A percentile compares a stretch with the other conserved stretches of the same genome.
phyloP scores from a whole-genome alignment of 1,140 invertebrate species.

The Gryllus bimaculatus region DNA sequence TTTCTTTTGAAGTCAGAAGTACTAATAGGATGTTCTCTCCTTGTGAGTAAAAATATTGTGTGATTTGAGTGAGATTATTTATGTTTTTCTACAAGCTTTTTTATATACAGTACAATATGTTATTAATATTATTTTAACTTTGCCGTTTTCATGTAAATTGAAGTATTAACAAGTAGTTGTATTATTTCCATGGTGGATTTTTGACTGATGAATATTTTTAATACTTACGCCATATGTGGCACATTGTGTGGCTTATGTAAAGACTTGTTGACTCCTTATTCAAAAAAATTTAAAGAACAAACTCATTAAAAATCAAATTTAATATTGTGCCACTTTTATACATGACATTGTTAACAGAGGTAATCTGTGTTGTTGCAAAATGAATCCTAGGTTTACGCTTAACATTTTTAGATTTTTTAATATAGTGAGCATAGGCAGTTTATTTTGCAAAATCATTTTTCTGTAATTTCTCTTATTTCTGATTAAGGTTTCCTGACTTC shows the following conservation, averaged over 20 bases:
- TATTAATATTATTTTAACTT: slow-evolving; percentile 14
- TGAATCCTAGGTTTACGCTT: background rate
- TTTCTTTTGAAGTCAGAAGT: background rate
- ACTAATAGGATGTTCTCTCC: background rate
- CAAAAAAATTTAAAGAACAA: background rate
- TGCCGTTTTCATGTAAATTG: background rate
- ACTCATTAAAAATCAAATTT: background rate
- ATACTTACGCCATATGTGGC: background rate
- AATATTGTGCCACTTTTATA: background rate
- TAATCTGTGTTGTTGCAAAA: background rate
- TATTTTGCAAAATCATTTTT: no score
- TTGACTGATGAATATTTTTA: slow-evolving; percentile 15
- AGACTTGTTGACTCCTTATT: slow-evolving; percentile 1
- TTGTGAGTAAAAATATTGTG: background rate
- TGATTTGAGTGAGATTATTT: slow-evolving; percentile 21
- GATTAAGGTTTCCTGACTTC: no score
- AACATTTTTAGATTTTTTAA: background rate
- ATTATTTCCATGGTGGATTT: slow-evolving; percentile 16
- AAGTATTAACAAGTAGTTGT: slow-evolving; percentile 19
- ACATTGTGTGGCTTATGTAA: slow-evolving; percentile 12
- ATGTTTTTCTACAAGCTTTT: slow-evolving; percentile 16
- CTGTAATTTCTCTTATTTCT: no score
- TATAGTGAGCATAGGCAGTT: background rate
- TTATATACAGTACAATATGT: slow-evolving; percentile 12
- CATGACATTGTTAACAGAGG: background rate